Evolutionary conservation across 2,797 vertebrate genomes (phyloP).

Genomic region (Alcedo atthis): DNA sequence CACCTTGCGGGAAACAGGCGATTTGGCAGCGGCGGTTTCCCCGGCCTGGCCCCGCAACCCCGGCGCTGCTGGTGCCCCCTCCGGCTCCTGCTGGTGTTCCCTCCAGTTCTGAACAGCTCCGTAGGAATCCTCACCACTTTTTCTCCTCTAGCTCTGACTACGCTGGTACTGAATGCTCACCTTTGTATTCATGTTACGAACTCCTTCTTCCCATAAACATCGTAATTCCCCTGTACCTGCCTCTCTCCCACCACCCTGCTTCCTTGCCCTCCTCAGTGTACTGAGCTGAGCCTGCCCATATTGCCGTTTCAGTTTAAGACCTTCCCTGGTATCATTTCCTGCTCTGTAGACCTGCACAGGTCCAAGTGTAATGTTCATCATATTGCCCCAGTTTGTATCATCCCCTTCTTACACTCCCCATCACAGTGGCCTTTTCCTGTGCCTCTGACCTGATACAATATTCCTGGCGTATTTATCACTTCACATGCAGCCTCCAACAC

Average conservation of each 20-base stretch:
- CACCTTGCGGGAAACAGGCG: slow-evolving; percentile 59
- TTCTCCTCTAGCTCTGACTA: rapidly evolving
- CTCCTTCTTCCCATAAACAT: background rate
- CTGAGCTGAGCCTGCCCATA: rapidly evolving
- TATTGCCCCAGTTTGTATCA: background rate
- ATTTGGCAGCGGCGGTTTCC: background rate
- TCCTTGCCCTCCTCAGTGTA: background rate
- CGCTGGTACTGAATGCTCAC: background rate
- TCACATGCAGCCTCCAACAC: background rate
- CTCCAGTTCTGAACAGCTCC: background rate
- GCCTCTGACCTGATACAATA: background rate
- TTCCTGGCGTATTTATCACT: rapidly evolving
- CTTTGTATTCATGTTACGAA: background rate
- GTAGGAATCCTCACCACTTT: background rate
- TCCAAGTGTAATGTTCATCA: background rate
- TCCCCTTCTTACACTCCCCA: background rate
- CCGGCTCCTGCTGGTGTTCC: no score
- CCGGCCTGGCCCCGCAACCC: background rate
- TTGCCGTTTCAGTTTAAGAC: background rate
- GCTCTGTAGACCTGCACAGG: background rate
- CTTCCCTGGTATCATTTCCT: rapidly evolving
- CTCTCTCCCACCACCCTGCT: background rate
- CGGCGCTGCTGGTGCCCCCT: background rate
- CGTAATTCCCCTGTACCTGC: background rate
- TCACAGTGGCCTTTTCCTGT: background rate